Evolutionary conservation across 2,113 vertebrate genomes (phyloP).

Genomic region (Clarias gariepinus): DNA sequence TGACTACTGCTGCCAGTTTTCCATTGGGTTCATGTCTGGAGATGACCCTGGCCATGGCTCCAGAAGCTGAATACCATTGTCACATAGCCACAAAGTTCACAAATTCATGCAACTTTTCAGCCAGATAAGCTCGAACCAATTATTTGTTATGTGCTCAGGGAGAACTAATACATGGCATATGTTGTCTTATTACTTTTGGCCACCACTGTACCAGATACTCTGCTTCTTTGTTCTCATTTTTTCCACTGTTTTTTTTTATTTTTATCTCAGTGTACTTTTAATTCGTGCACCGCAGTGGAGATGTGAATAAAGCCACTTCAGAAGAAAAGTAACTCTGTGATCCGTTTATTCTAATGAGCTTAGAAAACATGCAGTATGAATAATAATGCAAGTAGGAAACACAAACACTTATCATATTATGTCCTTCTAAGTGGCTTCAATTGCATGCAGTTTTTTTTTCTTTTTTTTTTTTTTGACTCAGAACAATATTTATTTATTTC

Average conservation of each 20-base stretch:
- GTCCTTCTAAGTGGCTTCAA: slow-evolving; percentile 1
- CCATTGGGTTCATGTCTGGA: too few relatives aligned
- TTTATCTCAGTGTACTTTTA: background rate
- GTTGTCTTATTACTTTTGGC: too few relatives aligned
- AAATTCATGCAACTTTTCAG: too few relatives aligned
- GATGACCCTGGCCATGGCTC: too few relatives aligned
- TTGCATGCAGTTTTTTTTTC: background rate
- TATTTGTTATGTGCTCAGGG: too few relatives aligned
- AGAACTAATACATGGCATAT: too few relatives aligned
- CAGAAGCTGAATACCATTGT: too few relatives aligned
- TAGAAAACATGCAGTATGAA: background rate
- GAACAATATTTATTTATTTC: slow-evolving; percentile 30
- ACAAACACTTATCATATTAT: slow-evolving; percentile 18
- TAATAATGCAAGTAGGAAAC: slow-evolving; percentile 9
- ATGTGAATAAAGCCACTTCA: slow-evolving; percentile 17
- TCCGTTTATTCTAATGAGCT: background rate
- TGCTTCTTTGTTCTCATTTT: background rate
- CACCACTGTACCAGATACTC: background rate
- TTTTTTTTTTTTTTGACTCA: background rate
- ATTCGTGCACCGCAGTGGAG: background rate
- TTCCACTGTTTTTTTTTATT: background rate
- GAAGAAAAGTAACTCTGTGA: slow-evolving; percentile 19
- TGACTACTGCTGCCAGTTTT: too few relatives aligned
- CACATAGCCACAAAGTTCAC: too few relatives aligned
- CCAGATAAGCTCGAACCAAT: too few relatives aligned